Conservation (phyloP, 2,797 vertebrate genomes). For the Paramormyrops hopkinsi region DNA sequence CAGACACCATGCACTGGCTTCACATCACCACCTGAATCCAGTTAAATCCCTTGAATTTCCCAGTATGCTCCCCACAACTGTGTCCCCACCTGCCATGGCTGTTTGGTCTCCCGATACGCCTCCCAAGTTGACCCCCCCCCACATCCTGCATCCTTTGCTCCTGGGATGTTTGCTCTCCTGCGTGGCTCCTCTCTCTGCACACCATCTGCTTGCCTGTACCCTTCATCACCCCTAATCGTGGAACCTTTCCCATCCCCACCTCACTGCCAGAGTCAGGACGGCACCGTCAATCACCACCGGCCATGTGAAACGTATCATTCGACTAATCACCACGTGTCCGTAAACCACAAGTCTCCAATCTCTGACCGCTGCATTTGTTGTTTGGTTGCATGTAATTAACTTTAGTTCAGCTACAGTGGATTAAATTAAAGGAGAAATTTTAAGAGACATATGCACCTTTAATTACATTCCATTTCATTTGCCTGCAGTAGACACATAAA, state of each 20-base stretch:
- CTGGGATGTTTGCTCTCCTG: not conserved
- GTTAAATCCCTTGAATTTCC: not conserved
- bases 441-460: not conserved
- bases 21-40: not conserved
- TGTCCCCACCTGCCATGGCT: not conserved
- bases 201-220: not conserved
- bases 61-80: not conserved
- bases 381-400: not conserved
- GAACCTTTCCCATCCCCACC: not conserved
- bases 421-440: not conserved
- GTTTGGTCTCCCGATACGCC: not conserved
- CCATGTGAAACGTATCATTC: not conserved
- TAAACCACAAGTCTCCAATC: not conserved
- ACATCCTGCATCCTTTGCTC: not conserved
- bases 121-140: not conserved
- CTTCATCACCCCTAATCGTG: not conserved
- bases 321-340: not conserved
- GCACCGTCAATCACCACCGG: not conserved
- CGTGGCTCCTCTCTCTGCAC: not conserved
- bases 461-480: not conserved
- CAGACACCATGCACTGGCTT: not conserved
- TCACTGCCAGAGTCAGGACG: not conserved
- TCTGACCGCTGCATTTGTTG: not conserved
- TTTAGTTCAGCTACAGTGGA: not conserved
- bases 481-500: not conserved